A percentile compares a stretch with the other conserved stretches of the same genome.
These are phyloP conservation scores for Drosophila parvula DNA, from an alignment of 1,140 invertebrate species.

Conservation along the genomic window DNA sequence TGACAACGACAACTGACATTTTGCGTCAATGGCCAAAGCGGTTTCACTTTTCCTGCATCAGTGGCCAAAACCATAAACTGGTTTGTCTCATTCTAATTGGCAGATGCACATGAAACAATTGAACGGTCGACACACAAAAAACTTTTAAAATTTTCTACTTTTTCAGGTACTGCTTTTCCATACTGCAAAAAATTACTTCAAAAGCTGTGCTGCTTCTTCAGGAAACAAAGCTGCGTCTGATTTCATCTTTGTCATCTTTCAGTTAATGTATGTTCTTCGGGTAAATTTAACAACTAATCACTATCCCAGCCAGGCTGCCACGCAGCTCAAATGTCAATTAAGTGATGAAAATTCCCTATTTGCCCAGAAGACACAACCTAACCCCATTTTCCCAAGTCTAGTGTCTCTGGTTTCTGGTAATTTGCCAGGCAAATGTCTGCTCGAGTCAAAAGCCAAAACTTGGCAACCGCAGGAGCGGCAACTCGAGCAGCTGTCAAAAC, in stretches of 20 bases:
- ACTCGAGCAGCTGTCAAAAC: constrained; percentile 47
- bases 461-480: constrained; percentile 42
- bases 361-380: constrained; percentile 1
- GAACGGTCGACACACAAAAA: background rate
- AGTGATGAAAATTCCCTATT: constrained; percentile 47
- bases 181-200: background rate
- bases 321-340: constrained; percentile 55
- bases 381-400: background rate
- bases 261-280: constrained; percentile 32
- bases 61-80: constrained; percentile 9
- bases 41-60: constrained; percentile 27
- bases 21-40: constrained; percentile 53
- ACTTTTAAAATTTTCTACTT: constrained; percentile 2
- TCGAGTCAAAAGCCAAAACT: constrained; percentile 46
- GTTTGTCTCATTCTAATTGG: constrained; percentile 53
- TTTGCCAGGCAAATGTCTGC: constrained; percentile 38
- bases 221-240: background rate
- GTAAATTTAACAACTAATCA: constrained; percentile 23
- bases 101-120: constrained; percentile 52
- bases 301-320: background rate
- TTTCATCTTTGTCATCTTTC: constrained; percentile 1
- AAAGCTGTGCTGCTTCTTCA: too few relatives aligned
- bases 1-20: constrained; percentile 54
- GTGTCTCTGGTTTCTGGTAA: constrained; percentile 28
- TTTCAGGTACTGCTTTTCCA: constrained; percentile 5